phyloP scores from a whole-genome alignment of 2,888 invertebrate species.

The Heteromurus nitidus region DNA sequence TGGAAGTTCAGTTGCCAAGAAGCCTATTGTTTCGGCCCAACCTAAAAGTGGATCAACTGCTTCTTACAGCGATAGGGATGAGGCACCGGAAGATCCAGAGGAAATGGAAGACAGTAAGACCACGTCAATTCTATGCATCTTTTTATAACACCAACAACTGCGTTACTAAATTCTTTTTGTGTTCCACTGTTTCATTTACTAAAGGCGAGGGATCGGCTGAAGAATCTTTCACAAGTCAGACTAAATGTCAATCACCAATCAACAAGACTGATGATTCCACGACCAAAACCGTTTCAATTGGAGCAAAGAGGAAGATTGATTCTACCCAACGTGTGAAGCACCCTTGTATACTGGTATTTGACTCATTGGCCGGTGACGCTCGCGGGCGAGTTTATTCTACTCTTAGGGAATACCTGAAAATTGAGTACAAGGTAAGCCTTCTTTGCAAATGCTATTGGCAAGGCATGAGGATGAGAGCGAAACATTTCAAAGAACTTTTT shows the following conservation, averaged over 20 bases:
- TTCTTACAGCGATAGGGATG: slow-evolving; percentile 47
- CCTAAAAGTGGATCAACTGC: slow-evolving; percentile 35
- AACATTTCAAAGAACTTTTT: neutral
- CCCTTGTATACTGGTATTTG: slow-evolving; percentile 95
- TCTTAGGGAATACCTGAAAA: slow-evolving; percentile 91
- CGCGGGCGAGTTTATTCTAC: slow-evolving; percentile 91
- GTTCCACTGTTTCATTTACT: no score
- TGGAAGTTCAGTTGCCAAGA: neutral
- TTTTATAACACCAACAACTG: no score
- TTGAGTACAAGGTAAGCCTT: slow-evolving; percentile 83
- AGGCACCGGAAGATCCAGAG: slow-evolving; percentile 59
- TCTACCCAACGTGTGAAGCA: slow-evolving; percentile 56
- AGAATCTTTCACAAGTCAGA: no score
- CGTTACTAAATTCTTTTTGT: no score
- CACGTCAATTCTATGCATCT: no score
- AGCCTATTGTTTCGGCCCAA: slow-evolving; percentile 25
- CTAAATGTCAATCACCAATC: no score
- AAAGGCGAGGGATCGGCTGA: no score
- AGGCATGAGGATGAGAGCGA: neutral
- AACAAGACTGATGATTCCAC: no score
- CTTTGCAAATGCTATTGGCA: no score
- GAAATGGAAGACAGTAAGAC: no score
- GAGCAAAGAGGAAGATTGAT: slow-evolving; percentile 30
- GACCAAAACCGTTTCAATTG: no score
- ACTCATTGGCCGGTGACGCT: slow-evolving; percentile 89